These are phyloP conservation scores for Athalia circularis DNA, from an alignment of 2,888 invertebrate genomes.

Conservation along the genomic window DNA sequence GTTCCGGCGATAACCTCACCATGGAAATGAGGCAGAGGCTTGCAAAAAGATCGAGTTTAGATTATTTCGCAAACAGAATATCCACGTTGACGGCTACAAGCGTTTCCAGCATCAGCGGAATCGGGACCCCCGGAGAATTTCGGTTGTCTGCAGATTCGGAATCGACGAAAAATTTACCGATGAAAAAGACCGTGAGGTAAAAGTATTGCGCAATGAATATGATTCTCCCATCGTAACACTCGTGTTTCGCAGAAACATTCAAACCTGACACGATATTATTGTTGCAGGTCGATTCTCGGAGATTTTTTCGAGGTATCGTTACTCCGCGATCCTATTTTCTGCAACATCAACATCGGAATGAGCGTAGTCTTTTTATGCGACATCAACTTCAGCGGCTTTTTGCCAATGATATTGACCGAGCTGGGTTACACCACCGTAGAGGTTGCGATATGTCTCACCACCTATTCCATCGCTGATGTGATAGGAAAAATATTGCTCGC, in stretches of 20 bases:
- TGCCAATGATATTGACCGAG: conserved; percentile 80
- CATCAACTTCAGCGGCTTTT: conserved; percentile 81
- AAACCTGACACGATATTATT: too few species aligned
- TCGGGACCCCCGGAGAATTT: conserved; percentile 52
- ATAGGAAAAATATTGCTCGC: conserved; percentile 80
- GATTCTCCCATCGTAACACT: too few species aligned
- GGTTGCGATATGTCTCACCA: conserved; percentile 82
- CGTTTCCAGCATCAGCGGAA: conserved; percentile 62
- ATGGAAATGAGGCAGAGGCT: conserved; percentile 56
- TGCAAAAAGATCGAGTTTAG: conserved; percentile 56
- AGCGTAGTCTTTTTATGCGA: conserved; percentile 83
- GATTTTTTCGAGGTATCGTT: conserved; percentile 68
- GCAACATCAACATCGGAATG: conserved; percentile 83
- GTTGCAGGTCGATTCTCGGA: conserved; percentile 54
- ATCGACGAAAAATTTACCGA: conserved; percentile 17
- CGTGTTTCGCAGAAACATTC: too few species aligned
- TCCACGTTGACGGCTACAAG: conserved; percentile 66
- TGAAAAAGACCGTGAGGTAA: neutral
- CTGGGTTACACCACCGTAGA: conserved; percentile 78
- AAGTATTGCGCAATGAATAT: too few species aligned
- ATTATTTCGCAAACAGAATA: conserved; percentile 57
- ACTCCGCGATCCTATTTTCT: conserved; percentile 65
- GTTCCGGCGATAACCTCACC: conserved; percentile 59
- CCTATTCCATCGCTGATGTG: conserved; percentile 83
- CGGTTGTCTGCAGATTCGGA: neutral